Conservation (phyloP, 2,113 vertebrate genomes). For the Saccopteryx leptura region DNA sequence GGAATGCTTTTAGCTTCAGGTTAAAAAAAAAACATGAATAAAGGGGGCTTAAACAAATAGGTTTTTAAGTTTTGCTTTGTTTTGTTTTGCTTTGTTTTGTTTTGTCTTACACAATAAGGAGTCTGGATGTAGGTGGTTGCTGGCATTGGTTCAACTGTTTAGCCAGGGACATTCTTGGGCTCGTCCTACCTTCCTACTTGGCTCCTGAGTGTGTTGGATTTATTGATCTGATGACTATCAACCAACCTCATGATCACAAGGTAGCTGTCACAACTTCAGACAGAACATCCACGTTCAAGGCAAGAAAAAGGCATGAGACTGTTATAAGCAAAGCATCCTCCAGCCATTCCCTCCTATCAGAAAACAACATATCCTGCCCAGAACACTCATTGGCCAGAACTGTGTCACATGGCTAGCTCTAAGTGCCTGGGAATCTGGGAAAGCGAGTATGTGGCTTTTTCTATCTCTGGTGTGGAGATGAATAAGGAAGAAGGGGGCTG, state of each 20-base stretch:
- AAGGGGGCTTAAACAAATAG: slow-evolving; percentile 12
- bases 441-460: slow-evolving; percentile 7
- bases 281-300: neutral
- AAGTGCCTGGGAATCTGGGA: neutral
- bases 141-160: slow-evolving; percentile 22
- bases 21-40: slow-evolving; percentile 24
- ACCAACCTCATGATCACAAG: slow-evolving; percentile 49
- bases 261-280: slow-evolving; percentile 32
- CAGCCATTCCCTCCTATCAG: neutral
- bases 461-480: neutral
- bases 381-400: neutral
- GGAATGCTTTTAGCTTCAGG: neutral
- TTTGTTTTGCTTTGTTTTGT: slow-evolving; percentile 32
- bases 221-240: slow-evolving; percentile 51
- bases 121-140: neutral
- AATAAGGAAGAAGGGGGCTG: neutral
- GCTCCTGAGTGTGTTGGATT: neutral
- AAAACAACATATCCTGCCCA: neutral
- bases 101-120: neutral
- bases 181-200: neutral
- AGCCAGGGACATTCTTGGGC: neutral
- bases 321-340: neutral
- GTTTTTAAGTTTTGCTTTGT: neutral
- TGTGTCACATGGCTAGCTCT: neutral
- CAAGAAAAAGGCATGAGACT: neutral